Evolutionary conservation across 2,888 invertebrate species (phyloP), one percentile per base, ranked within the genome.

Genomic region (Archips xylosteana): DNA sequence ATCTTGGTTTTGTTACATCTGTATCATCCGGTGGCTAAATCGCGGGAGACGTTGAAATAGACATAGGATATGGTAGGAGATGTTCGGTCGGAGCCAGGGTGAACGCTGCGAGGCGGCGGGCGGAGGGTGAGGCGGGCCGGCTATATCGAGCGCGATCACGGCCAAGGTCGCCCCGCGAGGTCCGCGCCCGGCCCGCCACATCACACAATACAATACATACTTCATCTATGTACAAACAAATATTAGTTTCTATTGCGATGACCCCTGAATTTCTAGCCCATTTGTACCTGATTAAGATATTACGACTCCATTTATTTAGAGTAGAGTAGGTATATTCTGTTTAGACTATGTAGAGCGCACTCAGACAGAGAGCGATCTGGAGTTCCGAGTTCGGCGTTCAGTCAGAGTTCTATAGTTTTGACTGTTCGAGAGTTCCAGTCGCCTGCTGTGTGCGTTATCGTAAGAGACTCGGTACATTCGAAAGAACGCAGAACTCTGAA

Each of bases 91-190:
- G 79, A 63, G 63, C 32, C 47, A 47, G 63, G 80, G 81, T 76
- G 78, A 78, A 80, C 78, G 77, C 70, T 71, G 39, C 60, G 66
- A 62, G 68, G 78, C 74, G 73, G 76, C 75, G 15, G 83, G 76
- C 83, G 78, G 75, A 82, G 80, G 81, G 77, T 75, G 79, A 79
- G 75, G 78, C 78, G 82, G 84, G 85, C 81, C 83, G 84, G 91
- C 91, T 94, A 94, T 94, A 94, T 94, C 91, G 93, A 93, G 93
- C 93, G 87, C 92, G 93, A 92, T 94, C 94, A 94, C 91, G 94
- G 94, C 92, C 94, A 94, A 94, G 94, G 94, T 88, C 89, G 88
- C 87, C 74, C 79, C 78, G 84, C 83, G 91, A 88, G 84, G 89
- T 86, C 85, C 88, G 85, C 83, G 83, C 83, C 82, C 83, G 79